Evolutionary conservation across 1,140 invertebrate genomes (phyloP), one percentile per base, ranked within the genome.

Genomic region (Anagrus nilaparvatae): DNA sequence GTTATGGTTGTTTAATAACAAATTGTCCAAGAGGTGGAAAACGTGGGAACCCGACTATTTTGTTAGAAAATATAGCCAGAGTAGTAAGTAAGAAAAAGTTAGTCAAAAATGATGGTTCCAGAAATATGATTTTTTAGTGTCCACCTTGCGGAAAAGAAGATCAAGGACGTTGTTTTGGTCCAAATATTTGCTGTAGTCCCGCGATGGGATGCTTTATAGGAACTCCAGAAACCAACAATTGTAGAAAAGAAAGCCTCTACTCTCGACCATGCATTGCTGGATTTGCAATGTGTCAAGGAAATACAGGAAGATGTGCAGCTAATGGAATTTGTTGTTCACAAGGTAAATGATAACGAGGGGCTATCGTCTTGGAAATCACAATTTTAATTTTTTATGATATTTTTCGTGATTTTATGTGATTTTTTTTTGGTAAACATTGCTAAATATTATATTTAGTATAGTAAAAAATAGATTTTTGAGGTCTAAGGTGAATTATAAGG

Each of bases 21-120:
- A 74, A 74, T 52, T 74, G 71, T 53, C 71, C 70, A 7, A 54
- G 65, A 43, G 72, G 72, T 21, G 71, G 71, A 16, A 74, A 74
- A 53, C 53, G 72, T 33, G 59, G 56, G 35, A 61, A 63, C 31
- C 58, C 62, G 35, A 51, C 58, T 23, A 46, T 52, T 40, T 42
- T 53, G 20, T 44, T 56, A 20, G 60, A 58, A 52, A 51, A 50
- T 43, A 25, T 58, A 48, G 50, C 43, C n/a, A 48, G 52, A 52
- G 58, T 62, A 43, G 63, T 63, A 41, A 53, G 51, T 56, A n/a
- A 20, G 18, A 16, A 8, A 40, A 40, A 21, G 1, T 39, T 5
- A 25, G 24, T 31, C n/a, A 32, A 19, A 7, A 9, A 20, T 29
- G 5, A 13, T 29, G 8, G 23, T 19, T 16, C 17, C 44, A 30